These are phyloP conservation scores for Syritta pipiens DNA, from an alignment of 2,888 invertebrate genomes.

Conservation along the genomic window DNA sequence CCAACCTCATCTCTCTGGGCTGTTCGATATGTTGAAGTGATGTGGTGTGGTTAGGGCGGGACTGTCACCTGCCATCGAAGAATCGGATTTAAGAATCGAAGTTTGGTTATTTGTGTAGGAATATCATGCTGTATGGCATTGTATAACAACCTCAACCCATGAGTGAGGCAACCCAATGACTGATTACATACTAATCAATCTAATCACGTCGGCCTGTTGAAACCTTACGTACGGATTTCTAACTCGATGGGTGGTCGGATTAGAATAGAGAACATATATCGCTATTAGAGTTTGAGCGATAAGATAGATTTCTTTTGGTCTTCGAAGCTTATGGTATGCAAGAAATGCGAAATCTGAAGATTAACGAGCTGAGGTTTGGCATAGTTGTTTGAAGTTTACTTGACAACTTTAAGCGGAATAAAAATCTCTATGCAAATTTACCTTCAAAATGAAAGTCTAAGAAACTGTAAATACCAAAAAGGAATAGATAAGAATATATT, in stretches of 20 bases:
- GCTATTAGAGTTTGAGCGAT: constrained; percentile 15
- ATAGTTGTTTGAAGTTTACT: no score
- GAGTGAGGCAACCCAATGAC: constrained; percentile 27
- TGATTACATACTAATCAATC: constrained; percentile 54
- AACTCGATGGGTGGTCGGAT: constrained; percentile 2
- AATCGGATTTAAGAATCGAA: constrained; percentile 39
- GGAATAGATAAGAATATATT: no score
- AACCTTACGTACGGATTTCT: constrained; percentile 7
- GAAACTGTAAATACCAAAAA: no score
- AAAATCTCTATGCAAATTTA: no score
- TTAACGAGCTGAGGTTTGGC: no score
- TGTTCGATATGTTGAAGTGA: not conserved
- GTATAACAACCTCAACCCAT: constrained; percentile 2
- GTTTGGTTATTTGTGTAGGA: constrained; percentile 27
- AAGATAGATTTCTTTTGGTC: constrained; percentile 18
- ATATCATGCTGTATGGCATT: no score
- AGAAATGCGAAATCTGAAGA: no score
- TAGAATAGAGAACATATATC: constrained; percentile 1
- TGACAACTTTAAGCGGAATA: no score
- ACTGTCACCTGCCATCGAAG: constrained; percentile 48
- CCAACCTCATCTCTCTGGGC: not conserved
- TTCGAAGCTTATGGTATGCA: not conserved
- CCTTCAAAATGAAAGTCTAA: no score
- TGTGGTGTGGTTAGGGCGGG: constrained; percentile 1
- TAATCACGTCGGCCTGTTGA: constrained; percentile 48